A percentile compares a stretch with the other conserved stretches of the same genome.
phyloP scores from a whole-genome alignment of 2,797 vertebrate species.

The Chaetodon trifasciatus region DNA sequence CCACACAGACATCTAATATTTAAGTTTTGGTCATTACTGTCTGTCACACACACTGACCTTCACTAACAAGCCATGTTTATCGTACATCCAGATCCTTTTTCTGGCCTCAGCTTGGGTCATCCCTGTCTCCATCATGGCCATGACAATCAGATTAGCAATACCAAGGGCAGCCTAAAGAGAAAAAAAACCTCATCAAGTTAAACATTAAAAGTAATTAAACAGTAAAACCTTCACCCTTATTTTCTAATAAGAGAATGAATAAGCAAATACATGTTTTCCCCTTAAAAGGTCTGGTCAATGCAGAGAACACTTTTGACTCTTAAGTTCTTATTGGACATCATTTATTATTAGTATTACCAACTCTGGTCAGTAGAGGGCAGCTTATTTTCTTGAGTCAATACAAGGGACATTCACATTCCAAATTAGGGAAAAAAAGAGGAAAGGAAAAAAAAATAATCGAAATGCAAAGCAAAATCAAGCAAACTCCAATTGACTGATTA shows the following conservation, averaged over 20 bases:
- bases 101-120: conserved; percentile 88
- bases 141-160: conserved; percentile 96
- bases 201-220: background rate
- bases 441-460: background rate
- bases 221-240: background rate
- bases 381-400: background rate
- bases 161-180: conserved; percentile 92
- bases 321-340: background rate
- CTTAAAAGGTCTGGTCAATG: background rate
- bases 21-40: conserved; percentile 7
- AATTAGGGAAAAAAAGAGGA: background rate
- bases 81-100: conserved; percentile 95
- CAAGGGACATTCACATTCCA: background rate
- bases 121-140: conserved; percentile 93
- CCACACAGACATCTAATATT: conserved; percentile 33
- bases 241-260: background rate
- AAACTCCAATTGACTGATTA: background rate
- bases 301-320: background rate
- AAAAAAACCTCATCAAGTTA: background rate
- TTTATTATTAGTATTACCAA: background rate
- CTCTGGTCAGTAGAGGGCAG: conserved; percentile 22
- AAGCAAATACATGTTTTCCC: background rate
- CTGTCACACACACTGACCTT: conserved; percentile 85
- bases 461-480: background rate
- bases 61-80: conserved; percentile 92